Evolutionary conservation across 2,113 vertebrate species (phyloP), one percentile per base, ranked within the genome.

Genomic region (Meleagris gallopavo): DNA sequence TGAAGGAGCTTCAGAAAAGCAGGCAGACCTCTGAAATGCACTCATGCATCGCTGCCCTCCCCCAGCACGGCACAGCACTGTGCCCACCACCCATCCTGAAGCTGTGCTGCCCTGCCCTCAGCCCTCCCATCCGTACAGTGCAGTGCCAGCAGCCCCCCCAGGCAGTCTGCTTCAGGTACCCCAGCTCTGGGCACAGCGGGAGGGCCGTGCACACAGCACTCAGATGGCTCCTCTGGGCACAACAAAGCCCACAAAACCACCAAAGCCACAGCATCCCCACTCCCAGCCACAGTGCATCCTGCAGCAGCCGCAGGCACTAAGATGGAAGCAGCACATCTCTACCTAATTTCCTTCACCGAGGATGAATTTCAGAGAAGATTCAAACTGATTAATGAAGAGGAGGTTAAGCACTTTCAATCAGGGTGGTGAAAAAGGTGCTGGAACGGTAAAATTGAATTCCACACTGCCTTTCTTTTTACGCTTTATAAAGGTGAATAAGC

Each of bases 311-410:
- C 60, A 6, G 1, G 7, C 43, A 10, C 34, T 38, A 18, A 45
- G 82, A 88, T 0, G 50, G 50, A 67, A 93, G 82, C 48, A 60
- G 84, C 18, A 94, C 64, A 41, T 74, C 41, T 91, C 81, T 19
- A 46, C 34, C 79, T 85, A 58, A 95, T 95, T 94, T 8, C 82
- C 67, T 85, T 89, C 87, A 83, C 11, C 0, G 30, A 89, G 67
- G 67, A 87, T 46, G 60, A 85, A 95, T 91, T 91, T 89, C 60
- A 93, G 67, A 48, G 79, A 93, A 95, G 95, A 94, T 85, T 94
- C 91, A 83, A 94, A 77, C 92, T 95, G 95, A 97, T 94, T 96
- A 95, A 94, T 94, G 93, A 96, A 93, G 91, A 95, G 87, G 75
- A 87, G 75, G 79, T 87, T 87, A 95, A 96, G 89, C 82, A 94